Evolutionary conservation across 2,113 vertebrate species (phyloP).

Genomic region (Dissostichus mawsoni): DNA sequence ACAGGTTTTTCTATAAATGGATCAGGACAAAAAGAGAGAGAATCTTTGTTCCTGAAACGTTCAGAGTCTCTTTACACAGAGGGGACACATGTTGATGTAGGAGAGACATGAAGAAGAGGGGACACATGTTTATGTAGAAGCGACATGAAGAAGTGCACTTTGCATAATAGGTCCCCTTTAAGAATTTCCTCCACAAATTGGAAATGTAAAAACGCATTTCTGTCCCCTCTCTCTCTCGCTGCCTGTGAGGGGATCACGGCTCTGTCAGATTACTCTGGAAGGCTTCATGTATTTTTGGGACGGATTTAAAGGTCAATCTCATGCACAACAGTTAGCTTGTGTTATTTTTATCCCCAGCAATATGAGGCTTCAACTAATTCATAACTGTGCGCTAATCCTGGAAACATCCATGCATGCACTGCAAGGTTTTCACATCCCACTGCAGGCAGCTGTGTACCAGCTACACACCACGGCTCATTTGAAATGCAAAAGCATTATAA

Average conservation of each 20-base stretch:
- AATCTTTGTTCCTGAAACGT: too few relatives aligned
- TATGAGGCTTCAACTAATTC: conserved; percentile 35
- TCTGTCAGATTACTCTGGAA: conserved; percentile 64
- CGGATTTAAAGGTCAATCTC: conserved; percentile 73
- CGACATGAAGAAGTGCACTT: too few relatives aligned
- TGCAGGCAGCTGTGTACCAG: neutral
- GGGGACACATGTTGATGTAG: too few relatives aligned
- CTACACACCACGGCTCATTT: conserved; percentile 1
- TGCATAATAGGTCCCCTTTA: too few relatives aligned
- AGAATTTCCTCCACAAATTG: too few relatives aligned
- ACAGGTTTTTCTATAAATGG: too few relatives aligned
- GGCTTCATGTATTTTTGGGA: conserved; percentile 65
- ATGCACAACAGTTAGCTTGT: conserved; percentile 58
- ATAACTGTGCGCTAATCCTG: conserved; percentile 26
- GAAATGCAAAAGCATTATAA: neutral
- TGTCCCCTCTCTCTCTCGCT: neutral
- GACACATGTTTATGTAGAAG: too few relatives aligned
- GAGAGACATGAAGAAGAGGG: too few relatives aligned
- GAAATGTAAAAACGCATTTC: conserved; percentile 42
- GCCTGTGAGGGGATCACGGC: conserved; percentile 51
- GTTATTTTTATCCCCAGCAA: conserved; percentile 61
- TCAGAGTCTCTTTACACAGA: too few relatives aligned
- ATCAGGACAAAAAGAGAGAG: too few relatives aligned
- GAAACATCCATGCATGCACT: neutral
- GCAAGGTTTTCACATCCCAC: neutral